Conservation (phyloP, 2,113 vertebrate genomes). For the Dendropsophus ebraccatus region DNA sequence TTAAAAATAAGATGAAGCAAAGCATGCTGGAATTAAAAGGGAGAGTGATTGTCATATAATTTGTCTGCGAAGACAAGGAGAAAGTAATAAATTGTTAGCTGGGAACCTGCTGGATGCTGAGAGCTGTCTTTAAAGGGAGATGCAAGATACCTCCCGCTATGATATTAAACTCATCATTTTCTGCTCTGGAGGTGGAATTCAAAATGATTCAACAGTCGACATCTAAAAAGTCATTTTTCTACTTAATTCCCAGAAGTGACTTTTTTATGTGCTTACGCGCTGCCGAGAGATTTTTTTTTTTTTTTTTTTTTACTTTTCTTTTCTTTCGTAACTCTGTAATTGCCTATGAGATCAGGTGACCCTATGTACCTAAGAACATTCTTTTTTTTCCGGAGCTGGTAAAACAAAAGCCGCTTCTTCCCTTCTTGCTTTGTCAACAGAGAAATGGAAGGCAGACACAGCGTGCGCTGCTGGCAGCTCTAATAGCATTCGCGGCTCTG, state of each 20-base stretch:
- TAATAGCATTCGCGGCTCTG: conserved; percentile 52
- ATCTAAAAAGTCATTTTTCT: conserved; percentile 71
- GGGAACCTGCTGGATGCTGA: conserved; percentile 63
- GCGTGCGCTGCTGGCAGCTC: conserved; percentile 16
- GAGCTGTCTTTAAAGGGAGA: conserved; percentile 68
- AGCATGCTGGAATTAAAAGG: conserved; percentile 56
- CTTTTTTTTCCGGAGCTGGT: conserved; percentile 17
- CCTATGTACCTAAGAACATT: conserved; percentile 52
- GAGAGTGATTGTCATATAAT: conserved; percentile 64
- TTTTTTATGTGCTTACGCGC: conserved; percentile 67
- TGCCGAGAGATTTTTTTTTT: conserved; percentile 59
- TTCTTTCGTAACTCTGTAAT: conserved; percentile 65
- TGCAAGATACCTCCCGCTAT: conserved; percentile 67
- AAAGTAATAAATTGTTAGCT: conserved; percentile 65
- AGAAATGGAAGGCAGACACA: conserved; percentile 55
- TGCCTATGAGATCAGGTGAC: conserved; percentile 64
- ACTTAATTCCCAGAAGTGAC: conserved; percentile 76
- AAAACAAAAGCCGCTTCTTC: conserved; percentile 66
- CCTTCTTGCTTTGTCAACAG: conserved; percentile 54
- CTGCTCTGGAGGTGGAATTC: conserved; percentile 72
- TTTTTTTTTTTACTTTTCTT: too few relatives aligned
- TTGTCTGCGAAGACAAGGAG: conserved; percentile 63
- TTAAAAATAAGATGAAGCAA: conserved; percentile 49
- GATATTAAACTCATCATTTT: conserved; percentile 79
- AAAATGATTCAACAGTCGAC: conserved; percentile 73